Base-by-base conservation (phyloP, 1,140 invertebrate genomes). In the Aphelinus atriplicis region DNA sequence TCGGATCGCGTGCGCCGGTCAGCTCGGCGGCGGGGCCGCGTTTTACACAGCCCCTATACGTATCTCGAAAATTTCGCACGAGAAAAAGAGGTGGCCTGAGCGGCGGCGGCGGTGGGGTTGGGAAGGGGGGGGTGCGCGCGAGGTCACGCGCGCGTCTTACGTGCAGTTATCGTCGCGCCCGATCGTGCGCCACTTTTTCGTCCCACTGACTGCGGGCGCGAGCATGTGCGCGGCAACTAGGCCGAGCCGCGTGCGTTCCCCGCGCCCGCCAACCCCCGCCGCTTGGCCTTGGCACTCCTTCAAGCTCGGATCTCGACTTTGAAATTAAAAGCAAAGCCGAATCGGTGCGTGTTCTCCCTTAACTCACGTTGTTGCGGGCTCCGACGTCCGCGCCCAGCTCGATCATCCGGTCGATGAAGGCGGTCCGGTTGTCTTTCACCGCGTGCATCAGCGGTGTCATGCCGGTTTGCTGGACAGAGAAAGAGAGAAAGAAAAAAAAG, bases 391-490 rank as follows among this genome's bases (percentile, higher is more conserved):
- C 94, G 42, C 96, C 96, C 2, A 98, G 90, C 71, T 98, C 97
- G 73, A 98, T 92, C 85, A 98, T 92, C 65, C 95, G 90, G 85
- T 98, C 97, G 64, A 97, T 91, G 81, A 98, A 92, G 10, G 93
- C 92, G 3, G 95, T 94, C 78, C 94, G 91, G 85, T 98, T 98
- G 85, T 99, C 97, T 88, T 96, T 96, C 0, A 97, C 95, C 1
- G 96, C 96, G 82, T 94, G 94, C 96, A 98, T 98, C 76, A 98
- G 88, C 2, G 97, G 95, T 65, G 96, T 98, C 92, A 96, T 95
- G 60, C 96, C 96, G 55, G 93, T 96, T 51, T 91, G 91, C 96
- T 97, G 89, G 75, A 26, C 42, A 60, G 26, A 90, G 84, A 75
- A 43, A 61, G 6, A 57, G 9, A 7, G 55, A 7, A 2, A 7